Evolutionary conservation across 2,888 invertebrate genomes (phyloP), one percentile per base, ranked within the genome.

Genomic region (Lycocerus yunnanus): DNA sequence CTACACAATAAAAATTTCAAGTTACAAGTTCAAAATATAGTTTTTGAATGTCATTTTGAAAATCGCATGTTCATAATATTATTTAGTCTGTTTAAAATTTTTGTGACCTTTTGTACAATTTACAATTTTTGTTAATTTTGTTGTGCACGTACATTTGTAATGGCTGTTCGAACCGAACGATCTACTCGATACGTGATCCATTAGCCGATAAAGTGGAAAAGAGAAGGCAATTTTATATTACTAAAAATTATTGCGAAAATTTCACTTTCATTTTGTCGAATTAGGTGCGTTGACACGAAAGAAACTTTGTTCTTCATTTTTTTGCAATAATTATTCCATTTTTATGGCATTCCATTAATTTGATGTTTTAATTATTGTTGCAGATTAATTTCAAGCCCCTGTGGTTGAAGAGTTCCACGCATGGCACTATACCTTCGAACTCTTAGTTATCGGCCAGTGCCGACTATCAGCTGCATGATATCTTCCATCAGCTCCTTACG

Each of bases 391-490:
- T 82, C 77, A 83, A 81, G 78, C 80, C 82, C 75, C 80, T 80
- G 81, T 81, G 82, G 84, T 83, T 81, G 81, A 77, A 77, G 79
- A 79, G 78, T 80, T 78, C 84, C 80, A 84, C 86, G 86, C 82
- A 87, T 87, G 86, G 87, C 85, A 84, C 83, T 81, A 81, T 83
- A 82, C 78, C 80, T 80, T 70, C 75, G 71, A 78, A 75, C 77
- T 71, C 78, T 74, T 81, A 82, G 81, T 72, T 76, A 80, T 80
- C 82, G 82, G 83, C 84, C 81, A 77, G 72, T 71, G 82, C 83
- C 82, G 80, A 79, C 80, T 73, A 75, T 78, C 71, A 81, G 82
- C 83, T 86, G 85, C 82, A 86, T 86, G 86, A 85, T 84, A 84
- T 81, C 77, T 79, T 76, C 76, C 79, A 79, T 78, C 71, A 81